Conservation (phyloP, 1,140 invertebrate genomes). For the Monochamus saltuarius region DNA sequence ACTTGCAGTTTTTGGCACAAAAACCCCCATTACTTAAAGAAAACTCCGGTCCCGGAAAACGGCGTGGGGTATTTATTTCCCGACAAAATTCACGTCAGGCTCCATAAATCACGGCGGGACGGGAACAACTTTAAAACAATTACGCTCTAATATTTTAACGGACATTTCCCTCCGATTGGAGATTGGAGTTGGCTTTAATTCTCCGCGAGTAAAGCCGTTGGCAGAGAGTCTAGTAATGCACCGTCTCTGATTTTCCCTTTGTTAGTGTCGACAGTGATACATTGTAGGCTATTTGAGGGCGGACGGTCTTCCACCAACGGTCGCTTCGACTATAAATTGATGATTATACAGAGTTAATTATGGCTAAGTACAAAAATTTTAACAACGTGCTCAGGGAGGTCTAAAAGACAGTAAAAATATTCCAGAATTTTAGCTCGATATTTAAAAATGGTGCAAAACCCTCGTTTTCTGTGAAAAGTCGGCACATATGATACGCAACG, state of each 20-base stretch:
- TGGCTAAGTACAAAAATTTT: too few species aligned
- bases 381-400: too few species aligned
- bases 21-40: not conserved
- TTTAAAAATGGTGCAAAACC: too few species aligned
- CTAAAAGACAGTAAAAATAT: too few species aligned
- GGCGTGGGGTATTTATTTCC: constrained; percentile 5
- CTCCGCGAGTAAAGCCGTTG: not conserved
- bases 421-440: too few species aligned
- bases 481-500: too few species aligned
- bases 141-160: not conserved
- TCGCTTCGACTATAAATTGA: too few species aligned
- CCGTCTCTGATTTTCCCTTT: not conserved
- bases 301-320: too few species aligned
- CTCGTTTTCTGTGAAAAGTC: too few species aligned
- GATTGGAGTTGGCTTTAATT: constrained; percentile 6
- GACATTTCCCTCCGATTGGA: not conserved
- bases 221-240: not conserved
- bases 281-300: not conserved
- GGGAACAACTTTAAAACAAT: constrained; percentile 9
- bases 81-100: not conserved
- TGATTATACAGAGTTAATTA: too few species aligned
- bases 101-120: constrained; percentile 2
- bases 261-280: constrained; percentile 5
- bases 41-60: constrained; percentile 1
- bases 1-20: too few species aligned